Conservation (phyloP, 1,140 invertebrate genomes). For the Mya arenaria region DNA sequence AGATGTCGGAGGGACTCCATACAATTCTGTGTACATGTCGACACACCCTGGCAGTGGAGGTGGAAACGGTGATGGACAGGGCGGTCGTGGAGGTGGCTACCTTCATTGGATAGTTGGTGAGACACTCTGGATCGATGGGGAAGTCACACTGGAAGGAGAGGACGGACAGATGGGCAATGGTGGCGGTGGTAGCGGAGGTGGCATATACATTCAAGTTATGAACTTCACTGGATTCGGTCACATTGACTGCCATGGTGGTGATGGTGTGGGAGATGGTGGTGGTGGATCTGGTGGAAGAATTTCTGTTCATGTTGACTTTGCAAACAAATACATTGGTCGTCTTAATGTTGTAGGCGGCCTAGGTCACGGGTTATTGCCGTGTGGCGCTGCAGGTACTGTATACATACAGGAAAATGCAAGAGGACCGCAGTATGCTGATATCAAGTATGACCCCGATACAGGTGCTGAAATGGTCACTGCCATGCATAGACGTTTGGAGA, state of each 20-base stretch:
- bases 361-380: slow-evolving; percentile 57
- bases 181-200: slow-evolving; percentile 74
- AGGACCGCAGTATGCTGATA: slow-evolving; percentile 73
- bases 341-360: slow-evolving; percentile 66
- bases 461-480: slow-evolving; percentile 56
- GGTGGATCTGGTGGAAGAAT: slow-evolving; percentile 72
- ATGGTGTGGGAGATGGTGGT: slow-evolving; percentile 59
- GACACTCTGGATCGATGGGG: slow-evolving; percentile 67
- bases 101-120: slow-evolving; percentile 70
- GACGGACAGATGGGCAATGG: slow-evolving; percentile 60
- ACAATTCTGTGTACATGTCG: slow-evolving; percentile 67
- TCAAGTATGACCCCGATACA: slow-evolving; percentile 67
- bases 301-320: slow-evolving; percentile 66
- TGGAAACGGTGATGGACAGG: slow-evolving; percentile 69
- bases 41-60: slow-evolving; percentile 68
- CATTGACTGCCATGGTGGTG: slow-evolving; percentile 69
- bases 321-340: slow-evolving; percentile 66
- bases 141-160: slow-evolving; percentile 63
- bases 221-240: slow-evolving; percentile 74
- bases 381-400: slow-evolving; percentile 72
- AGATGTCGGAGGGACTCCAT: slow-evolving; percentile 60
- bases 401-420: slow-evolving; percentile 72
- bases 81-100: slow-evolving; percentile 70
- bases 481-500: slow-evolving; percentile 61
- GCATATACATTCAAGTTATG: slow-evolving; percentile 67